Evolutionary conservation across 2,888 invertebrate genomes (phyloP), one percentile per base, ranked within the genome.

Genomic region (Herminia tarsipennalis): DNA sequence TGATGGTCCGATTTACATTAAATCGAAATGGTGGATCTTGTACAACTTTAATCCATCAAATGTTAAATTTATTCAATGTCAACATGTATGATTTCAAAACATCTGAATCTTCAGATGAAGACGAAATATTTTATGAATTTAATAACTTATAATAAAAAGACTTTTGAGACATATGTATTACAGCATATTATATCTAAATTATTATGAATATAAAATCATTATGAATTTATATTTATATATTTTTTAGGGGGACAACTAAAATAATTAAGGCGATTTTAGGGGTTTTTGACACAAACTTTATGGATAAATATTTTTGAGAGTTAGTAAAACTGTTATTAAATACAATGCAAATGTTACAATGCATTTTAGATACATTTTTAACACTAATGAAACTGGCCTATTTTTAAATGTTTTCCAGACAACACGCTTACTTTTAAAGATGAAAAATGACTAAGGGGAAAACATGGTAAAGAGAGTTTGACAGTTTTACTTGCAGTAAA

Each of bases 371-470:
- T n/a, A 22, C 13, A 13, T 27, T 13, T 27, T 13, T 13, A 36
- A 36, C 14, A 17, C 13, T 12, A 13, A 27, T 27, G 28, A 25
- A 25, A 25, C 25, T 25, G 25, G 16, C 28, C 16, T 29, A 28
- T 14, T 28, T 28, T 28, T 13, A 28, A 28, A 28, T 28, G 13
- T 28, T 28, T 28, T 14, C 28, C 28, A n/a, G 28, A 29, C n/a
- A 29, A 29, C n/a, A 29, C 37, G 12, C 20, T 37, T 28, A 18
- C 37, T 8, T 37, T 37, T 20, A 37, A 37, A 28, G 28, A 13
- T 12, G 27, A 37, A 20, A 27, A 27, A 28, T 37, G 27, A 8
- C 18, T 18, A 10, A 28, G 28, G 10, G 37, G 28, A 12, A 36
- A 36, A 36, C 17, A 27, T 2, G 28, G 32, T 10, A 40, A 32